Evolutionary conservation across 2,113 vertebrate species (phyloP), one percentile per base, ranked within the genome.

Genomic region (Corydoras maculifer): DNA sequence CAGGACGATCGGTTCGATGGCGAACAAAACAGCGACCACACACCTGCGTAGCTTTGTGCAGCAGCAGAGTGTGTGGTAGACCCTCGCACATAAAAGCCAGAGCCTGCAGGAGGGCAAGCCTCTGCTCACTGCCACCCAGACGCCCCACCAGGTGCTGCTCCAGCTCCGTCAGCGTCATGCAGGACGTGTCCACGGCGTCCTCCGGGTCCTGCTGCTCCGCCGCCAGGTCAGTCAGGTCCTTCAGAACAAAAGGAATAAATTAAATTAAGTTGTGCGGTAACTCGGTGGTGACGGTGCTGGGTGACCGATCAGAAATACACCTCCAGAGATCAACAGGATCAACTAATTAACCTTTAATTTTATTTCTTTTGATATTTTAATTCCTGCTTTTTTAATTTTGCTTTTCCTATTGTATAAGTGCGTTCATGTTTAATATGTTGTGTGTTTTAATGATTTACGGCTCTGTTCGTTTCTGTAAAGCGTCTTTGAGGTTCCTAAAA

Each of bases 41-140:
- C 50, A 97, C 96, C 94, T 99, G 95, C 48, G 75, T 78, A 35
- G 90, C 65, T 48, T 92, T 90, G 8, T 88, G 92, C 69, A 99
- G 91, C 73, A 99, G 89, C 69, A 91, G 80, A 0, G 88, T 86
- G 73, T 93, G 92, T 0, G 93, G 92, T 76, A 96, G 65, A 3
- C 69, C 87, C 80, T 97, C 92, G 0, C 94, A 93, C 82, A 97
- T 83, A 0, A 89, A 66, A 1, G 92, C 93, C 82, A 97, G 67
- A 2, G 93, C 82, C 81, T 97, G 96, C 32, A 99, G 87, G n/a
- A 94, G 73, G 60, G 85, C 82, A 58, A 99, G 82, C 75, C 81
- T 89, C 79, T 79, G 89, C 31, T 79, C 81, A 60, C 77, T 85
- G 10, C 50, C 59, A 63, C 73, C 78, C 4, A 72, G 66, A 4